Conservation (phyloP, 1,140 invertebrate species). For the Magallana angulata region DNA sequence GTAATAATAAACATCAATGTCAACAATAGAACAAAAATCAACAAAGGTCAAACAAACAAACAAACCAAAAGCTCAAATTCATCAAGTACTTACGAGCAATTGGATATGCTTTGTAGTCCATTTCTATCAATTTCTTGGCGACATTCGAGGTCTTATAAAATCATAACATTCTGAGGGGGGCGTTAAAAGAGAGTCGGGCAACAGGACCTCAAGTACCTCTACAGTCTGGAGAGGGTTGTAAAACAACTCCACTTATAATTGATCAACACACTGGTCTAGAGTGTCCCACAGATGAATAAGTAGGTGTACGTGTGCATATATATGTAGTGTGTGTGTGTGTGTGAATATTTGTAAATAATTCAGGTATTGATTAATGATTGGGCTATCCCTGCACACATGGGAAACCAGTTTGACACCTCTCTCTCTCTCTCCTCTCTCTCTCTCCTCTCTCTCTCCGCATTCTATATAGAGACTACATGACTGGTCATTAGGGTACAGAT, state of each 20-base stretch:
- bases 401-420: background rate
- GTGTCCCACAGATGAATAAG: background rate
- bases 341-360: slow-evolving; percentile 15
- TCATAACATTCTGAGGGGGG: background rate
- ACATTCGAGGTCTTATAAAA: background rate
- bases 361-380: slow-evolving; percentile 18
- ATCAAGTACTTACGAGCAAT: background rate
- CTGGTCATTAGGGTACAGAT: background rate
- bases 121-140: background rate
- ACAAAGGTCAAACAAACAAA: background rate
- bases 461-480: too few species aligned
- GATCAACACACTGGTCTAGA: background rate
- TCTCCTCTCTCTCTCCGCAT: too few species aligned
- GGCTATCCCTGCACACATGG: background rate
- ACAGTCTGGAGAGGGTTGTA: background rate
- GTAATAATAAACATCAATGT: background rate
- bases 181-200: background rate
- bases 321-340: background rate
- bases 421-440: too few species aligned
- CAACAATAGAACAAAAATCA: background rate
- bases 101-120: background rate
- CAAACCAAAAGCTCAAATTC: background rate
- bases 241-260: background rate
- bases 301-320: too few species aligned
- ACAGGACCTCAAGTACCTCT: background rate